phyloP scores from a whole-genome alignment of 2,113 vertebrate species.

The Microtus pennsylvanicus region DNA sequence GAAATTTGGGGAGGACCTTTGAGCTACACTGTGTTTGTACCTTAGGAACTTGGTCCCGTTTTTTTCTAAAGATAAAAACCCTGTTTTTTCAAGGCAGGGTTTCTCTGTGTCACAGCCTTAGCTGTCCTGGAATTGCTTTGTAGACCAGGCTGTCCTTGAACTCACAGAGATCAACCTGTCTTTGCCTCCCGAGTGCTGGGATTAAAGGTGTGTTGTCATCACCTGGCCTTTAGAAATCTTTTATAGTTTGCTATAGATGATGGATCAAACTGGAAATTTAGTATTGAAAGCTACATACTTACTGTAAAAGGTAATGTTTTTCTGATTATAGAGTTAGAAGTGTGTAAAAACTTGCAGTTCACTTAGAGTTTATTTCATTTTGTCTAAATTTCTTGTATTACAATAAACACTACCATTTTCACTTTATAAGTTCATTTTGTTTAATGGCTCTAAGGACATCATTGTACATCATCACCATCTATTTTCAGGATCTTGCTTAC shows the following conservation, averaged over 20 bases:
- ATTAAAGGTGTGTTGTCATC: too few species aligned
- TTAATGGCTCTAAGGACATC: conserved; percentile 18
- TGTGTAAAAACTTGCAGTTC: conserved; percentile 34
- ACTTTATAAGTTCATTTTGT: not conserved
- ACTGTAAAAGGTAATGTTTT: conserved; percentile 14
- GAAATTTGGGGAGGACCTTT: conserved; percentile 21
- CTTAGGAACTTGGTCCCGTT: conserved; percentile 40
- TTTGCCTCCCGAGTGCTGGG: too few species aligned
- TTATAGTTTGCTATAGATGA: not conserved
- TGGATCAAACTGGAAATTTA: not conserved
- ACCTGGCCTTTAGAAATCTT: not conserved
- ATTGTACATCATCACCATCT: not conserved
- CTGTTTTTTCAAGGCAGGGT: too few species aligned
- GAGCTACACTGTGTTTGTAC: not conserved
- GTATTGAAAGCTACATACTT: conserved; percentile 33
- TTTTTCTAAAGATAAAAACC: not conserved
- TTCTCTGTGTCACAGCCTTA: too few species aligned
- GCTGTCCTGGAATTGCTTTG: too few species aligned
- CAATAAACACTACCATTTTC: not conserved
- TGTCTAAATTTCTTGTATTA: conserved; percentile 35
- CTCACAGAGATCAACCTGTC: too few species aligned
- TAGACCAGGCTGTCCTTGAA: too few species aligned
- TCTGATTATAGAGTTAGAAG: conserved; percentile 14
- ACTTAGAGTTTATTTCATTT: not conserved
- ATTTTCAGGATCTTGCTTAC: not conserved